Conservation (phyloP, 2,113 vertebrate species). For the Murina feae region DNA sequence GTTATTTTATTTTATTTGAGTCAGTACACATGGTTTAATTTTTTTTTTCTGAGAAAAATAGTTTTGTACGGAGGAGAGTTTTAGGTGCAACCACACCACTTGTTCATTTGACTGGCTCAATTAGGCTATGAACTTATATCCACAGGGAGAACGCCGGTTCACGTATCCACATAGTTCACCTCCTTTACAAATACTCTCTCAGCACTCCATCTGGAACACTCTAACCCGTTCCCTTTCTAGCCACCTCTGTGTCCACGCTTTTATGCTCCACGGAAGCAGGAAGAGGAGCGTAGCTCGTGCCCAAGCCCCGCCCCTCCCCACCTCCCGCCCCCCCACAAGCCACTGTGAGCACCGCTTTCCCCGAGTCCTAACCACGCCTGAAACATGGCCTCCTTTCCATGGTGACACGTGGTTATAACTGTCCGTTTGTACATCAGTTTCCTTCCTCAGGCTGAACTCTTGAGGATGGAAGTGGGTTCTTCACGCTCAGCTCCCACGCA, state of each 20-base stretch:
- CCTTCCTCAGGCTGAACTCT: not conserved
- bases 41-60: not conserved
- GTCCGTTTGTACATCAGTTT: not conserved
- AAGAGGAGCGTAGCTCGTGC: fast-evolving
- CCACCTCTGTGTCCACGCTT: not conserved
- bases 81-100: not conserved
- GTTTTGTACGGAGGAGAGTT: not conserved
- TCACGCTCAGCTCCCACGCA: not conserved
- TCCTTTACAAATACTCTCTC: not conserved
- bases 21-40: not conserved
- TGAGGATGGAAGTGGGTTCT: not conserved
- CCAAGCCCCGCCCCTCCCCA: not conserved
- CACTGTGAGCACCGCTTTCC: no score
- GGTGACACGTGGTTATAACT: not conserved
- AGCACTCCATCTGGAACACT: not conserved
- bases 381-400: not conserved
- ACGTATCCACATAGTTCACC: not conserved
- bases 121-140: not conserved
- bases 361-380: not conserved
- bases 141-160: not conserved
- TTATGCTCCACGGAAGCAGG: not conserved
- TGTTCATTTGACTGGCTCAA: not conserved
- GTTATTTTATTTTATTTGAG: not conserved
- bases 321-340: not conserved
- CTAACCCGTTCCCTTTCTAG: not conserved